Evolutionary conservation across 1,140 invertebrate genomes (phyloP).

Genomic region (Grapholita molesta): DNA sequence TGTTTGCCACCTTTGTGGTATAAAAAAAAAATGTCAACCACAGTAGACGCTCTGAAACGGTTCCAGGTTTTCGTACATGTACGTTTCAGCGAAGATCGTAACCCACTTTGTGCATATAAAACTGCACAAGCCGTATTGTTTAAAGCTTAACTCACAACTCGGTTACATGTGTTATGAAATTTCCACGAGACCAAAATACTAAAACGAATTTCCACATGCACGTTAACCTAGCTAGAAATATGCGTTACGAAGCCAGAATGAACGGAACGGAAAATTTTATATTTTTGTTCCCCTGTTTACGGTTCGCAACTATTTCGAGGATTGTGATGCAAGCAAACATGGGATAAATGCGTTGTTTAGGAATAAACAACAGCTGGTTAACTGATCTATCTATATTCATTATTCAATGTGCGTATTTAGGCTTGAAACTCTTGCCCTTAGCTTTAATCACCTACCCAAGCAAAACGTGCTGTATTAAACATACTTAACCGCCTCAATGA

Average conservation of each 20-base stretch:
- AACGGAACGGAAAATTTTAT: conserved; percentile 31
- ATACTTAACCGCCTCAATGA: neutral
- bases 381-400: too few species aligned
- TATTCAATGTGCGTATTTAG: too few species aligned
- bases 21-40: too few species aligned
- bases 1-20: too few species aligned
- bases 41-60: too few species aligned
- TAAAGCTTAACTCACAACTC: conserved; percentile 32
- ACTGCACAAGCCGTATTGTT: conserved; percentile 25
- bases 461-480: neutral
- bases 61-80: conserved; percentile 17
- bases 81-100: conserved; percentile 20
- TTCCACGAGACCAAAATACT: conserved; percentile 35
- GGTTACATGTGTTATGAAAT: conserved; percentile 33
- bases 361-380: neutral
- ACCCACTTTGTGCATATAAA: neutral
- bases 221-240: conserved; percentile 39
- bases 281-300: conserved; percentile 36
- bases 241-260: conserved; percentile 28
- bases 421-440: neutral
- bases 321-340: conserved; percentile 23
- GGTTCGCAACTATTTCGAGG: conserved; percentile 31
- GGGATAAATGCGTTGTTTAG: neutral
- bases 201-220: conserved; percentile 44
- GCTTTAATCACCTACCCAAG: neutral